A percentile compares a stretch with the other conserved stretches of the same genome.
Conservation (phyloP, 2,888 invertebrate species). For the Syritta pipiens region DNA sequence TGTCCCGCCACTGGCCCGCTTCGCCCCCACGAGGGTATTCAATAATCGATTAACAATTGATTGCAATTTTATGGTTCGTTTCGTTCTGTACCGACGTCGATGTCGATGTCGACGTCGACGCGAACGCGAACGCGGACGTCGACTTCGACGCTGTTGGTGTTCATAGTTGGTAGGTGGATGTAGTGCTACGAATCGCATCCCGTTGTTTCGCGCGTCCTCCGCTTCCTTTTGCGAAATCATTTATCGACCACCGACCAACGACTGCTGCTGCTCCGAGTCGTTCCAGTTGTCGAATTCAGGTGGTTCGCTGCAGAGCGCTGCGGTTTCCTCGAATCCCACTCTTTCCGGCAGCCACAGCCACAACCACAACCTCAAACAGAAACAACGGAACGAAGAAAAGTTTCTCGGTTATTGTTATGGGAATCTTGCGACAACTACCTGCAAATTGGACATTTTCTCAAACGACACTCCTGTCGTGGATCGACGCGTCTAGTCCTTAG, state of each 20-base stretch:
- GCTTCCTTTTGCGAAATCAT: conserved; percentile 45
- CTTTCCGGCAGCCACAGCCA: conserved; percentile 59
- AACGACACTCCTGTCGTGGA: conserved; percentile 25
- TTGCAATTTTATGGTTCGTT: conserved; percentile 69
- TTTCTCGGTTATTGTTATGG: conserved; percentile 60
- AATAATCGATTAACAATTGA: conserved; percentile 69
- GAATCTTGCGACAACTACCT: conserved; percentile 60
- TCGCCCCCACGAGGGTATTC: conserved; percentile 27
- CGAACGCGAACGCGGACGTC: neutral
- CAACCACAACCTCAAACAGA: conserved; percentile 67
- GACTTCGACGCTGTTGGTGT: neutral
- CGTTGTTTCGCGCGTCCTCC: conserved; percentile 53
- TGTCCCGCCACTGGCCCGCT: conserved; percentile 14
- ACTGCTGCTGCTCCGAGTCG: neutral
- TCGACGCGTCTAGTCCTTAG: conserved; percentile 26
- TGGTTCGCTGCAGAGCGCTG: conserved; percentile 31
- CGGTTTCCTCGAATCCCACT: conserved; percentile 58
- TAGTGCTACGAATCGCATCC: conserved; percentile 51
- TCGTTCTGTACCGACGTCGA: conserved; percentile 40
- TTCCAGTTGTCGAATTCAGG: conserved; percentile 62
- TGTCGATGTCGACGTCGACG: neutral
- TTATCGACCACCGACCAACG: conserved; percentile 32
- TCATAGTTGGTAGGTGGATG: neutral
- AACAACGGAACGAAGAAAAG: conserved; percentile 62
- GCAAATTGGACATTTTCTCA: conserved; percentile 60